Conservation (phyloP, 2,113 vertebrate species). For the Chroicocephalus ridibundus region DNA sequence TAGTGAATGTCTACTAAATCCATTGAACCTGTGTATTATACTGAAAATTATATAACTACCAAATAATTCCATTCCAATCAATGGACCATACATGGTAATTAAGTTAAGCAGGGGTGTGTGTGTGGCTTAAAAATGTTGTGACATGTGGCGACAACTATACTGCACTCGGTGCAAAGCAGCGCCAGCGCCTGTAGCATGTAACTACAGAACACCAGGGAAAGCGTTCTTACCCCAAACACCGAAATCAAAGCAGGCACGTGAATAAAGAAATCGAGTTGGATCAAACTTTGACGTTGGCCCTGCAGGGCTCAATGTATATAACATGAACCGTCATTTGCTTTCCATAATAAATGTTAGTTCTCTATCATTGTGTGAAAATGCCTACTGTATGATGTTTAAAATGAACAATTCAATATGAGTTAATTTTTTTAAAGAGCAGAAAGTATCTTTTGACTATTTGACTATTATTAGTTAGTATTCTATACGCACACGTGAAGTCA, state of each 20-base stretch:
- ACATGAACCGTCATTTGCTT: not conserved
- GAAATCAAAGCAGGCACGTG: accelerated
- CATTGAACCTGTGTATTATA: not conserved
- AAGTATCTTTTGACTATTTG: not conserved
- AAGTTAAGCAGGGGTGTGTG: not conserved
- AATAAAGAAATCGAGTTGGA: not conserved
- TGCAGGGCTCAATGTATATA: not conserved
- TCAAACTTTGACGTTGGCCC: not conserved
- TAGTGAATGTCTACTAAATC: not conserved
- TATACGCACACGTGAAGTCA: not conserved
- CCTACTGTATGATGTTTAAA: not conserved
- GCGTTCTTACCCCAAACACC: not conserved
- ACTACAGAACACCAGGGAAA: not conserved
- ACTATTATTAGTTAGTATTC: not conserved
- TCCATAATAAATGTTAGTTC: not conserved
- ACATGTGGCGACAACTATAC: not conserved
- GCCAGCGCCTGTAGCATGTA: accelerated
- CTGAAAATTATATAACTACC: not conserved
- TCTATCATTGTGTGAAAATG: not conserved
- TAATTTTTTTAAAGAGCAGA: not conserved
- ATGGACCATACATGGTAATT: not conserved
- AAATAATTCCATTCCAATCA: not conserved
- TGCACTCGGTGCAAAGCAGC: not conserved
- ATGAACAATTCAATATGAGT: not conserved
- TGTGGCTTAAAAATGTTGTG: not conserved